Base-by-base conservation (phyloP, 53 echinoderm and acorn worm genomes). In the Temnopleurus reevesii region DNA sequence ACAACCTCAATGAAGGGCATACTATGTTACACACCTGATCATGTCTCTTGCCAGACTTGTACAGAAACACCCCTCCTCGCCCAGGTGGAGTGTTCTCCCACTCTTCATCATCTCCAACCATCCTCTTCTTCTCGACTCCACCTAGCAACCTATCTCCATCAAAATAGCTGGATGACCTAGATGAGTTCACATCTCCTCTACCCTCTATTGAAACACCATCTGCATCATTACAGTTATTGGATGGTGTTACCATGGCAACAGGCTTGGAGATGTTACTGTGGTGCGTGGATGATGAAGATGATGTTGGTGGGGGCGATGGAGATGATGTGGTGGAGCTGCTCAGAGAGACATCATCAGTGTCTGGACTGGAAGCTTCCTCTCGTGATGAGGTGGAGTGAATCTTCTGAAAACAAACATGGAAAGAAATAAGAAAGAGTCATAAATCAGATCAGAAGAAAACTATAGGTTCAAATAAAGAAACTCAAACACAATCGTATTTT, bases 21-120 rank as follows among this genome's bases (percentile, higher is more conserved):
- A 60, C 7, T 6, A 28, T 60, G 29, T 29, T 8, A 64, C 5
- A 13, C 38, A 86, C 86, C 86, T 86, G 86, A 25, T 56, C n/a
- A 57, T 86, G 57, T 45, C 61, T 59, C 21, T 17, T 36, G 46
- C 66, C 88, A 47, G 64, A 47, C 46, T 83, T 83, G 65, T 45
- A 45, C 19, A 71, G 36, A 4, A 53, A 45, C 19, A 66, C 21
- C 36, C 34, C 34, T 33, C 46, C 53, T 30, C 51, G 5, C 2
- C 30, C 49, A 17, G 88, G 88, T 8, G 88, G 88, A 3, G 53
- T 87, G 88, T 87, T 87, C 71, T 87, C 88, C 46, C 65, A 64
- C 31, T 66, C 88, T 31, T 46, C 66, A 12, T 46, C 61, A 34
- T 43, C 26, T 17, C 27, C 23, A 1, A 33, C 35, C 38, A 28